Evolutionary conservation across 2,888 invertebrate species (phyloP), one percentile per base, ranked within the genome.

Genomic region (Leptarthrus brevirostris): DNA sequence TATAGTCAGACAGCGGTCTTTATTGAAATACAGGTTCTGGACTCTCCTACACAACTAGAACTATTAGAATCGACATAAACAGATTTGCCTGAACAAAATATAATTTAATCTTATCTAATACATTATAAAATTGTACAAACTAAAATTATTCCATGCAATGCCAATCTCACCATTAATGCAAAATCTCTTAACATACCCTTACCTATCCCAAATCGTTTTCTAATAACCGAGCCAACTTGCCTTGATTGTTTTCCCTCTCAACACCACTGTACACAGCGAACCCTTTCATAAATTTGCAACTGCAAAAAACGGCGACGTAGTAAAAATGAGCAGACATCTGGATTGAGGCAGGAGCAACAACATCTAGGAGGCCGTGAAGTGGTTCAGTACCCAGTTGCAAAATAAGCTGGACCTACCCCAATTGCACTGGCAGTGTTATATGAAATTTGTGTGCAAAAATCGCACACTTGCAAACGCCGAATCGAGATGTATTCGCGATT

Each of bases 351-450:
- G n/a, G 40, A 40, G 40, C 3, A 3, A 40, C 44, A 12, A 5
- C 22, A n/a, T 44, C 64, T 64, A 47, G 44, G 44, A 64, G n/a
- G 64, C 44, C 14, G 12, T 44, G 4, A 64, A 69, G 69, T 49
- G 52, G 34, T 69, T 69, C 36, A 18, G 36, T 52, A 30, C 16
- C 30, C 49, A 20, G 52, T 14, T 52, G 22, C 18, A 49, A 69
- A 69, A 34, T 30, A 69, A 30, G 47, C 69, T 52, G 69, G 69
- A 52, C 69, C 69, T 69, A 34, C 52, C 69, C 69, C 26, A 69
- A 69, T 18, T 52, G n/a, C 34, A 16, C 49, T 52, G 18, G 18
- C 8, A 22, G 3, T 22, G 69, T 52, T n/a, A 8, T 69, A 18
- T 69, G 69, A 49, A 69, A 69, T 16, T n/a, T 34, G 44, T 64